A percentile compares a stretch with the other conserved stretches of the same genome.
Evolutionary conservation across 2,888 invertebrate genomes (phyloP).

Genomic region (Parnassius mnemosyne): DNA sequence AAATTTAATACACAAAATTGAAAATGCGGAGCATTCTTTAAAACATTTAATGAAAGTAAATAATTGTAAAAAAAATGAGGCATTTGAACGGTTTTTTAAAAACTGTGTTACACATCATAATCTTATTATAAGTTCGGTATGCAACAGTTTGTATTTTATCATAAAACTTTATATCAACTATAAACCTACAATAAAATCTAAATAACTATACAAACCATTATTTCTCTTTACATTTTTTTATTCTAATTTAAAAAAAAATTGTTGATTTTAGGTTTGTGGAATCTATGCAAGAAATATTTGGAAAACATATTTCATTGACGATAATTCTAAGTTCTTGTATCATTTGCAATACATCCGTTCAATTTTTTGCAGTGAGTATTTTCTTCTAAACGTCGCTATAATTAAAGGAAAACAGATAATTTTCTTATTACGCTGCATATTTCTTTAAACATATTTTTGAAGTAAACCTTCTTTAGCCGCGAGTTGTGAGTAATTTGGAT

Average conservation of each 20-base stretch:
- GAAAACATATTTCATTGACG: conserved; percentile 13
- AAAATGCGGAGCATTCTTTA: conserved; percentile 1
- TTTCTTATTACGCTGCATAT: too few relatives aligned
- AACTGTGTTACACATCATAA: conserved; percentile 13
- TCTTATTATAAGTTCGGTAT: conserved; percentile 5
- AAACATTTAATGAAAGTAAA: not conserved
- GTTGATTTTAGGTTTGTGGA: conserved; percentile 14
- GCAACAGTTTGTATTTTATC: too few relatives aligned
- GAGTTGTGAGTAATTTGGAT: too few relatives aligned
- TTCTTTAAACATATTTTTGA: too few relatives aligned
- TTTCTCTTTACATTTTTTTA: too few relatives aligned
- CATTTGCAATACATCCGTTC: conserved; percentile 13
- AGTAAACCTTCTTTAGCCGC: too few relatives aligned
- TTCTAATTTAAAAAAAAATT: too few relatives aligned
- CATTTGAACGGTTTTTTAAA: conserved; percentile 8
- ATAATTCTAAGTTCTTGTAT: conserved; percentile 15
- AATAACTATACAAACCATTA: too few relatives aligned
- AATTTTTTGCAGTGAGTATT: conserved; percentile 14
- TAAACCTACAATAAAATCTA: too few relatives aligned
- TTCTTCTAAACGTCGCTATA: too few relatives aligned
- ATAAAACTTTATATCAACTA: not conserved
- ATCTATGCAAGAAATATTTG: conserved; percentile 5
- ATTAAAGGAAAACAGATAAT: too few relatives aligned
- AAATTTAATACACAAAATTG: conserved; percentile 6
- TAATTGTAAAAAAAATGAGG: conserved; percentile 3